These are phyloP conservation scores for Balearica regulorum DNA, from an alignment of 2,797 vertebrate species.

Conservation along the genomic window DNA sequence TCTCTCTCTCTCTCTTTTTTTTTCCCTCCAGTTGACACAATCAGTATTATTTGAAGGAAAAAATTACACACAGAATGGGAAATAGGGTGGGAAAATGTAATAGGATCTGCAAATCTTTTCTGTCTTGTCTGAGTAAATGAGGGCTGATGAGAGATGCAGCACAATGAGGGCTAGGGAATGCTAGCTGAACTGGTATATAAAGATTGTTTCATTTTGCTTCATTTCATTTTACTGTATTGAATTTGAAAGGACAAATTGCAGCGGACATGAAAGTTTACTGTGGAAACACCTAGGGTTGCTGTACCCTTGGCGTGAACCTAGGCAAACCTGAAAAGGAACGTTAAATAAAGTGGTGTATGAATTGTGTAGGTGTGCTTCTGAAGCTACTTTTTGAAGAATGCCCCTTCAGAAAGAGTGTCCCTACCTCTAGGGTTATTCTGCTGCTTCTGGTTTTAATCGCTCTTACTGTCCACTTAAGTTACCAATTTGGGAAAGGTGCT, in stretches of 20 bases:
- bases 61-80: constrained; percentile 52
- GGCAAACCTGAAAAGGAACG: constrained; percentile 35
- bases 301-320: constrained; percentile 25
- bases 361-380: constrained; percentile 17
- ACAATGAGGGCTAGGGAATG: constrained; percentile 58
- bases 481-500: not conserved
- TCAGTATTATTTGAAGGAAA: constrained; percentile 62
- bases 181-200: constrained; percentile 55
- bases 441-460: not conserved
- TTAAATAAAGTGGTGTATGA: constrained; percentile 29
- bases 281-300: constrained; percentile 15
- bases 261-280: constrained; percentile 42
- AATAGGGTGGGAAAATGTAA: constrained; percentile 66
- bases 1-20: not conserved
- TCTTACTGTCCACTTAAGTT: not conserved
- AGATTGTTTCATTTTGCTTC: constrained; percentile 65
- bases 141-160: constrained; percentile 62
- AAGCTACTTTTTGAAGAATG: constrained; percentile 33
- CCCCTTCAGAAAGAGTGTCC: not conserved
- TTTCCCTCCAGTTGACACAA: constrained; percentile 40
- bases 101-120: constrained; percentile 66
- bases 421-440: not conserved
- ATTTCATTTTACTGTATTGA: constrained; percentile 55
- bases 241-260: constrained; percentile 60
- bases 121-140: constrained; percentile 71